Conservation (phyloP, 2,797 vertebrate species). For the Tenualosa ilisha region DNA sequence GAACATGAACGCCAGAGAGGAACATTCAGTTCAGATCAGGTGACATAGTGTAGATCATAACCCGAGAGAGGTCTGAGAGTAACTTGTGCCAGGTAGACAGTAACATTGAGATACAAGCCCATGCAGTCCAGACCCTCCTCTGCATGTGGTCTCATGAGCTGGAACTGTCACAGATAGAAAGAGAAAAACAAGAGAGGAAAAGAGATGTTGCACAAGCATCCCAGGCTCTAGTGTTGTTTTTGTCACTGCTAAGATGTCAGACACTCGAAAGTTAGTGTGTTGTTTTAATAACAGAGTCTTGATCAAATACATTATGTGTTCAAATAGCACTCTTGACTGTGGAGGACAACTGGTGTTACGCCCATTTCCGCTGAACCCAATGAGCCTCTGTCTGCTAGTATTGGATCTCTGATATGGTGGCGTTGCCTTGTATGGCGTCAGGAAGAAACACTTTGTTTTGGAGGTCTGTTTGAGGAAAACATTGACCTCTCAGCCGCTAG, state of each 20-base stretch:
- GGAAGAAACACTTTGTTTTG: neutral
- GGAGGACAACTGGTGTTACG: neutral
- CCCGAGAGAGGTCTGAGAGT: neutral
- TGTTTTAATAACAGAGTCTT: neutral
- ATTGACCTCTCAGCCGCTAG: slow-evolving; percentile 28
- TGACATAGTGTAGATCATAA: too few relatives aligned
- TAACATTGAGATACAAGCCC: neutral
- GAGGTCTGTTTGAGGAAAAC: slow-evolving; percentile 12
- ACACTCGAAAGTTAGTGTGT: neutral
- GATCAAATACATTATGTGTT: neutral
- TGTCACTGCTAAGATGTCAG: neutral
- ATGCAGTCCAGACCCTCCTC: neutral
- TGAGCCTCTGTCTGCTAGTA: neutral
- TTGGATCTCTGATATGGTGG: neutral
- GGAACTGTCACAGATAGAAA: neutral
- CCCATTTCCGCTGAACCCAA: neutral
- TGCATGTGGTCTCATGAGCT: neutral
- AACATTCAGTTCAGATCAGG: too few relatives aligned
- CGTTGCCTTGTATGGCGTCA: neutral
- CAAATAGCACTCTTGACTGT: neutral
- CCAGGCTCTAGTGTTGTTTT: neutral
- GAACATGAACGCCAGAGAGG: too few relatives aligned
- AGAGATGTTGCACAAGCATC: neutral
- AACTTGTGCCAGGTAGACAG: neutral
- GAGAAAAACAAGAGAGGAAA: neutral